Conservation (phyloP, 2,113 vertebrate genomes). For the Etia nguti region DNA sequence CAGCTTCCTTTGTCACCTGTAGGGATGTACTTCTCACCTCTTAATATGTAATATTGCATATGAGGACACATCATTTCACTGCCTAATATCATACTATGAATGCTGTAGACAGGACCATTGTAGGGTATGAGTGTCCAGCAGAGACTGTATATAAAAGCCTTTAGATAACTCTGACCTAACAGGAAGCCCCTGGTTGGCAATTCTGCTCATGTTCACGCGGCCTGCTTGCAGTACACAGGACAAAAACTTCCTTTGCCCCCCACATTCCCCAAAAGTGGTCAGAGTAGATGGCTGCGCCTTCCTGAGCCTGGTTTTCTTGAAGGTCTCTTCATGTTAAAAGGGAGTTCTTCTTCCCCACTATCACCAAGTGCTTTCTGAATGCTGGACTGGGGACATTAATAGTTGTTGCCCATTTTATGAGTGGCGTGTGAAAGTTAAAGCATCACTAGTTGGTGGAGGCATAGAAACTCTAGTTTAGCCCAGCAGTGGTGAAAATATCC, state of each 20-base stretch:
- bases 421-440: background rate
- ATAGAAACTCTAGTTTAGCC: background rate
- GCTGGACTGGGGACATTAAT: background rate
- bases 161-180: background rate
- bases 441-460: background rate
- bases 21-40: background rate
- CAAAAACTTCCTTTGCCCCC: fast-evolving
- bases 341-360: background rate
- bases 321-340: background rate
- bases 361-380: background rate
- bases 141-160: background rate
- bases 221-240: background rate
- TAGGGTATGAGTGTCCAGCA: background rate
- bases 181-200: background rate
- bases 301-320: background rate
- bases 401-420: background rate
- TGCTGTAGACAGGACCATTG: background rate
- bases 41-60: background rate
- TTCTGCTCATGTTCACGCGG: background rate
- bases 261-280: too few relatives aligned
- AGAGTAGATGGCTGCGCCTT: background rate
- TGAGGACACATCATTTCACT: background rate
- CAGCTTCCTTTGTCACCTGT: background rate
- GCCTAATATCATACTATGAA: fast-evolving
- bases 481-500: background rate